phyloP scores from a whole-genome alignment of 2,113 vertebrate species.

The Sebastes fasciatus region DNA sequence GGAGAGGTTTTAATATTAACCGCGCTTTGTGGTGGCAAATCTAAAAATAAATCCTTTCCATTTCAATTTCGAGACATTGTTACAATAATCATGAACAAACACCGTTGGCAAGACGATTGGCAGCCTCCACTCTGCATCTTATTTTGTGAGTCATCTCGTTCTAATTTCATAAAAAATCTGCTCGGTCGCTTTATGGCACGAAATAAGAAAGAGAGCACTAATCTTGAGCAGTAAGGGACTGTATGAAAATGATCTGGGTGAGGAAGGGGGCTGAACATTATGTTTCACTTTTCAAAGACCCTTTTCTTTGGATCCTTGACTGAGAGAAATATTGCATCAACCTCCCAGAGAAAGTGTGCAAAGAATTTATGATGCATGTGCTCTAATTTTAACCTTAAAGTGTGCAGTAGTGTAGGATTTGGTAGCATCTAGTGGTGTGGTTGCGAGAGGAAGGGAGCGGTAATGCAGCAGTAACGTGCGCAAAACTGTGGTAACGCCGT shows the following conservation, averaged over 20 bases:
- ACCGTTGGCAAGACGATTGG: conserved; percentile 12
- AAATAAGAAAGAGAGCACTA: conserved; percentile 2
- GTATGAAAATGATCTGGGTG: neutral
- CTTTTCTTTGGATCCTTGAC: neutral
- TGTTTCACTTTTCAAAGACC: conserved; percentile 1
- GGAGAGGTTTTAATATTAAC: conserved; percentile 23
- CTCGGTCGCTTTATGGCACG: conserved; percentile 24
- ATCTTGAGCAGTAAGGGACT: conserved; percentile 13
- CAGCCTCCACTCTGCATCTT: conserved; percentile 22
- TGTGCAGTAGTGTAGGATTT: too few relatives aligned
- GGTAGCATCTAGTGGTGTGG: too few relatives aligned
- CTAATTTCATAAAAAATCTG: conserved; percentile 39
- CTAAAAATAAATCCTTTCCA: conserved; percentile 37
- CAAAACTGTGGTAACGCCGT: too few relatives aligned
- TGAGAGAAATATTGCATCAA: neutral
- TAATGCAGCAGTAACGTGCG: too few relatives aligned
- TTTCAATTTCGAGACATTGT: conserved; percentile 27
- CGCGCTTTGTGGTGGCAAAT: neutral
- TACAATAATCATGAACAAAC: conserved; percentile 25
- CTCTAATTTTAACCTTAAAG: neutral
- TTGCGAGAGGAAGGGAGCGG: too few relatives aligned
- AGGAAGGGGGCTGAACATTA: neutral
- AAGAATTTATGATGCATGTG: neutral
- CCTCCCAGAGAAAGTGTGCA: neutral
- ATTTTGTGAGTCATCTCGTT: conserved; percentile 35